Evolutionary conservation across 2,888 invertebrate genomes (phyloP).

Genomic region (Chymomyza fuscimana): DNA sequence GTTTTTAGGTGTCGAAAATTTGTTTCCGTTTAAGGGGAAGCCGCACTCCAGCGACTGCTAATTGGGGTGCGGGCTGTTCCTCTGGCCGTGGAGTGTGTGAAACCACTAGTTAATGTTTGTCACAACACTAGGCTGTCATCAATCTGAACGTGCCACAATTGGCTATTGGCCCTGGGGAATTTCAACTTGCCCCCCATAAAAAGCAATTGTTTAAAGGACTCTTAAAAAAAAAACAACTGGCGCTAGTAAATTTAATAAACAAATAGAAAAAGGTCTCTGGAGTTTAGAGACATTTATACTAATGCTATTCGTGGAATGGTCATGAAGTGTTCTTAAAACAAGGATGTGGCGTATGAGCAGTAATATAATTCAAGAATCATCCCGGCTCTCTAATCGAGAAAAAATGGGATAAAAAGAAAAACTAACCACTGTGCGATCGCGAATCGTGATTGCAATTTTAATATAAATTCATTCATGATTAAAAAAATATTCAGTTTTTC

Average conservation of each 20-base stretch:
- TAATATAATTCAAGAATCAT: no score
- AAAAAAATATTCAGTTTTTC: no score
- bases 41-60: conserved; percentile 23
- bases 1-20: conserved; percentile 59
- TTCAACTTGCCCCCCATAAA: not conserved
- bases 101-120: conserved; percentile 71
- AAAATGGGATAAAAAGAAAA: no score
- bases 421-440: no score
- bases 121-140: conserved; percentile 70
- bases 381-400: no score
- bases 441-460: no score
- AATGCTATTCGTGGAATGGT: not conserved
- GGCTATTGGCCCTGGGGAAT: conserved; percentile 34
- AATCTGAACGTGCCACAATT: conserved; percentile 42
- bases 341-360: no score
- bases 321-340: not conserved
- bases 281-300: not conserved
- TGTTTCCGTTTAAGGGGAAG: conserved; percentile 42
- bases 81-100: conserved; percentile 50
- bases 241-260: conserved; percentile 22
- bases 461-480: no score
- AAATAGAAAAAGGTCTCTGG: not conserved
- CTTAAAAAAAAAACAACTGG: conserved; percentile 39
- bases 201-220: not conserved
- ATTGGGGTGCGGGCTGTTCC: conserved; percentile 31